Conservation (phyloP, 35 echinoderm and acorn worm species). For the Heliocidaris tuberculata region DNA sequence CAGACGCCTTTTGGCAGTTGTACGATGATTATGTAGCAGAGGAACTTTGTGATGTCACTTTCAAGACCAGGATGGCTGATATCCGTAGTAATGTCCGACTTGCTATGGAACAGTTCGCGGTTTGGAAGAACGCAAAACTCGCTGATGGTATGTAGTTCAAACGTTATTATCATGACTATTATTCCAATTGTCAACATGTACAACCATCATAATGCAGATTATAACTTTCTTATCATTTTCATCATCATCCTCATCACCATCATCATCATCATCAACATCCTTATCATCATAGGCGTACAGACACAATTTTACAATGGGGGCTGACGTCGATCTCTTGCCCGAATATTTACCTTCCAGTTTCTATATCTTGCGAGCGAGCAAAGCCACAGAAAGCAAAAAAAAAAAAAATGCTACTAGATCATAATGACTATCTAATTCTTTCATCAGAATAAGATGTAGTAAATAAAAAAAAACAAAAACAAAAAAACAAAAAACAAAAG, state of each 20-base stretch:
- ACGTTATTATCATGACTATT: background rate
- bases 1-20: background rate
- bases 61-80: background rate
- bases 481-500: no score
- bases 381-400: no score
- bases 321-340: no score
- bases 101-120: background rate
- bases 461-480: no score
- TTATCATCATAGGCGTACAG: no score
- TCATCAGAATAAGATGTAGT: no score
- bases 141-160: background rate
- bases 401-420: no score
- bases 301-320: no score
- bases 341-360: no score
- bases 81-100: background rate
- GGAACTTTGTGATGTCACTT: constrained; percentile 15
- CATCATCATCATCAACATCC: background rate
- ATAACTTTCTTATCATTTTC: background rate
- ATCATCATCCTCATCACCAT: background rate
- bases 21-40: constrained; percentile 23
- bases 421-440: no score
- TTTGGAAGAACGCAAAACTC: background rate
- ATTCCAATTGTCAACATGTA: background rate
- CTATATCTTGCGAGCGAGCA: no score
- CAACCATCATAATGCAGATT: no score